These are phyloP conservation scores for Calycopis cecrops DNA, from an alignment of 1,140 invertebrate species.

Conservation along the genomic window DNA sequence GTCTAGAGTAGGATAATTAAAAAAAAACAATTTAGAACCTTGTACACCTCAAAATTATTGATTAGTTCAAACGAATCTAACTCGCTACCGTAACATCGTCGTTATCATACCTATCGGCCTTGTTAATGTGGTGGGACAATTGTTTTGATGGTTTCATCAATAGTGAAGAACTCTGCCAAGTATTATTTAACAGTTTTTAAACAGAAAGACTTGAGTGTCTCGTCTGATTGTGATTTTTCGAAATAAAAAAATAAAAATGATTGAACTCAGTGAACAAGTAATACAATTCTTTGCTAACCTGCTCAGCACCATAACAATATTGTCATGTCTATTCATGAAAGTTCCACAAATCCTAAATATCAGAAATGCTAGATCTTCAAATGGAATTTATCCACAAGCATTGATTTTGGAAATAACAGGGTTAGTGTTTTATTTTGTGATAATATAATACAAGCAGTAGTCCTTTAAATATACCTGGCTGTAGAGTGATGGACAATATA, in stretches of 20 bases:
- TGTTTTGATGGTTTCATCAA: slow-evolving; percentile 13
- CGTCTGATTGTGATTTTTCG: slow-evolving; percentile 22
- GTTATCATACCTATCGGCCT: slow-evolving; percentile 1
- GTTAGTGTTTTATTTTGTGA: slow-evolving; percentile 53
- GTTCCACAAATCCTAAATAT: slow-evolving; percentile 82
- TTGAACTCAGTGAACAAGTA: slow-evolving; percentile 24
- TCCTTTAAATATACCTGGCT: too few relatives aligned
- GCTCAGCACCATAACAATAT: slow-evolving; percentile 80
- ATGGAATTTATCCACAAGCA: slow-evolving; percentile 78
- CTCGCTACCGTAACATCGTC: background rate
- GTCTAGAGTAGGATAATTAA: too few relatives aligned
- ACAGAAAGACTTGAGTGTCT: background rate
- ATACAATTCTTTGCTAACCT: slow-evolving; percentile 69
- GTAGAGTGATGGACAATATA: background rate
- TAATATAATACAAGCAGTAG: background rate
- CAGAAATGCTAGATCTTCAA: slow-evolving; percentile 74
- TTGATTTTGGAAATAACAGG: slow-evolving; percentile 81
- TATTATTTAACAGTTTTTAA: slow-evolving; percentile 22
- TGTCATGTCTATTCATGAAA: slow-evolving; percentile 81
- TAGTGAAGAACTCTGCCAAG: slow-evolving; percentile 28
- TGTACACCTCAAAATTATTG: too few relatives aligned
- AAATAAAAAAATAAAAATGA: slow-evolving; percentile 19
- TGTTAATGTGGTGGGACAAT: slow-evolving; percentile 15
- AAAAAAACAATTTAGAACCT: too few relatives aligned
- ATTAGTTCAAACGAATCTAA: too few relatives aligned